Base-by-base conservation (phyloP, 2,888 invertebrate species). In the Stenolophus ochropezus region DNA sequence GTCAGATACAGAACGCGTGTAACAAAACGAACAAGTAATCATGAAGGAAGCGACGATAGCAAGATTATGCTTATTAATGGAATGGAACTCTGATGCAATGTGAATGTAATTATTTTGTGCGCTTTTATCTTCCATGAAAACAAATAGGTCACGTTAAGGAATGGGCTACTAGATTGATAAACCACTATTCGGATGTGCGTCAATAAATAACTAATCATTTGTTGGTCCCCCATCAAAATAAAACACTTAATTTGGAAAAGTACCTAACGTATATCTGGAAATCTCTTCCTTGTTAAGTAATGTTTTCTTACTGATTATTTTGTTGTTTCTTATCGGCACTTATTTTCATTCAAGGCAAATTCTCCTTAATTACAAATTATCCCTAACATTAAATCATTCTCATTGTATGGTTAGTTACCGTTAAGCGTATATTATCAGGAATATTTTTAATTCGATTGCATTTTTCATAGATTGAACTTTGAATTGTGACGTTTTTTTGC, bases 21-120 rank as follows among this genome's bases (percentile, higher is more conserved):
- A 33, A 69, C 65, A 69, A 69, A 69, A 69, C 65, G 65, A 69
- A 73, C 47, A 73, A 73, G 21, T 73, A 49, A 73, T 73, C 49
- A 49, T 49, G 49, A 73, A 73, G 73, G 73, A 73, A 73, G 73
- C 73, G 23, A 49, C 49, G 47, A 49, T 73, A 73, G n/a, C 73
- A 21, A n/a, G 73, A 73, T 73, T 49, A 14, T 21, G 21, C 14
- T 73, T 73, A 73, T 73, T 73, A 73, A 73, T 73, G 73, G 23
- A 73, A 73, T 73, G 73, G 23, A 73, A 49, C 25, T 69, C 65
- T 69, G 65, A 69, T 69, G 49, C 74, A 74, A 53, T 53, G 14
- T 61, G 14, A 61, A 23, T 61, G 61, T 33, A 69, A 69, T 69
- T 69, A 69, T 27, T 69, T 33, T 69, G 27, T 16, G 33, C 16